Conservation (phyloP, 2,797 vertebrate species). For the Alcedo quadribrachys region DNA sequence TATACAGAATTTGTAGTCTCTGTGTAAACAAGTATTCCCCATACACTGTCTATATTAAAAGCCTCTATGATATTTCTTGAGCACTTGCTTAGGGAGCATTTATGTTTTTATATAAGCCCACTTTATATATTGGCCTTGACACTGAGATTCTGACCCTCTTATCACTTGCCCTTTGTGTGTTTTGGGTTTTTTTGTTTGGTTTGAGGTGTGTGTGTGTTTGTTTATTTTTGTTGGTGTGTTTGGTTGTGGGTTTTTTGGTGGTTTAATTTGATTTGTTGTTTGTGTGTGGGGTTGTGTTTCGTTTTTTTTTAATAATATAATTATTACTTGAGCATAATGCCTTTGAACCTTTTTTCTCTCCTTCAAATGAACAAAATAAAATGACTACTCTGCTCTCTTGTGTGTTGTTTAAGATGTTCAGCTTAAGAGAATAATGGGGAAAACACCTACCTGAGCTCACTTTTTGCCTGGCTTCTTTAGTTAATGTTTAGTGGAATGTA, state of each 20-base stretch:
- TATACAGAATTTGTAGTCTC: not conserved
- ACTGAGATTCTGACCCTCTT: not conserved
- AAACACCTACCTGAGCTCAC: not conserved
- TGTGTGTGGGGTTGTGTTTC: too few relatives aligned
- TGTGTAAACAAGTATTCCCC: not conserved
- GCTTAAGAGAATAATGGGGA: not conserved
- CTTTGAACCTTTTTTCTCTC: not conserved
- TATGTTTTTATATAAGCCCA: not conserved
- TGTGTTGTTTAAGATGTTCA: not conserved
- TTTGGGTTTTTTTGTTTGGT: not conserved
- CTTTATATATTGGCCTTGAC: not conserved
- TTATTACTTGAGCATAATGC: not conserved
- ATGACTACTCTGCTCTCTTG: not conserved
- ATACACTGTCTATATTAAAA: not conserved
- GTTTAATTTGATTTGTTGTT: not conserved
- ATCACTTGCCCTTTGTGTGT: not conserved
- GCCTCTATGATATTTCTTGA: not conserved
- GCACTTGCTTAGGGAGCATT: not conserved
- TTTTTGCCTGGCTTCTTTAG: not conserved
- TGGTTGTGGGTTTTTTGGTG: too few relatives aligned
- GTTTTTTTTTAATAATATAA: not conserved
- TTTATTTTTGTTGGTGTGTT: not conserved
- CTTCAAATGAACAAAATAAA: constrained; percentile 1
- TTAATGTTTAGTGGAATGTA: not conserved
- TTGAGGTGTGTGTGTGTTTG: too few relatives aligned